Evolutionary conservation across 53 echinoderm and acorn worm genomes (phyloP), one percentile per base, ranked within the genome.

Genomic region (Holothuria scabra): DNA sequence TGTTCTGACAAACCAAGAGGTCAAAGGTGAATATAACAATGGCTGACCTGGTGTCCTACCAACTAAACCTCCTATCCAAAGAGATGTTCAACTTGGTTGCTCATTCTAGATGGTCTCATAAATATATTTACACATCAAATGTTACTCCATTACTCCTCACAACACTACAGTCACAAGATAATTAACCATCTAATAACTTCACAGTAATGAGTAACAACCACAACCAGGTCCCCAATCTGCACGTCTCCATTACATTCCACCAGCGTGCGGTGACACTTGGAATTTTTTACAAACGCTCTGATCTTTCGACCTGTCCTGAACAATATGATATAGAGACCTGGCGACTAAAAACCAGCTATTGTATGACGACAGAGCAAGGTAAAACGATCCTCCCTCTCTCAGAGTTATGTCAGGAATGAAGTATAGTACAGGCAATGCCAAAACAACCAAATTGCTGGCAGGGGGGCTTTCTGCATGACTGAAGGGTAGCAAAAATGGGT

Each of bases 381-480:
- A 72, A 72, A 72, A 44, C 19, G 72, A 72, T 72, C 72, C 22
- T 19, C 22, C 34, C 44, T 44, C 44, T 44, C 22, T 41, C 1
- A 22, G 20, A 44, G 34, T 44, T 72, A 72, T 72, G 72, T 38
- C 72, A 72, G 72, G 72, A 72, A 72, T 72, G 72, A 72, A 41
- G 46, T 44, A 44, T 72, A 20, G 48, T 30, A 46, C 20, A 48
- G 72, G n/a, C 72, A 46, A 72, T 72, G 44, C 46, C 46, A 34
- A 46, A 72, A 72, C 48, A 72, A 48, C 72, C 44, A 49, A 25
- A 49, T 16, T 48, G 48, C 72, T 46, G 12, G 46, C 72, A 24
- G 72, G 72, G 72, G 72, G 72, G 24, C 34, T 14, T 21, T 44
- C 44, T 22, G 48, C 49, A 22, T 46, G 72, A 72, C 72, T 72